Evolutionary conservation across 2,888 invertebrate genomes (phyloP), one percentile per base, ranked within the genome.

Genomic region (Drosophila seclusa): DNA sequence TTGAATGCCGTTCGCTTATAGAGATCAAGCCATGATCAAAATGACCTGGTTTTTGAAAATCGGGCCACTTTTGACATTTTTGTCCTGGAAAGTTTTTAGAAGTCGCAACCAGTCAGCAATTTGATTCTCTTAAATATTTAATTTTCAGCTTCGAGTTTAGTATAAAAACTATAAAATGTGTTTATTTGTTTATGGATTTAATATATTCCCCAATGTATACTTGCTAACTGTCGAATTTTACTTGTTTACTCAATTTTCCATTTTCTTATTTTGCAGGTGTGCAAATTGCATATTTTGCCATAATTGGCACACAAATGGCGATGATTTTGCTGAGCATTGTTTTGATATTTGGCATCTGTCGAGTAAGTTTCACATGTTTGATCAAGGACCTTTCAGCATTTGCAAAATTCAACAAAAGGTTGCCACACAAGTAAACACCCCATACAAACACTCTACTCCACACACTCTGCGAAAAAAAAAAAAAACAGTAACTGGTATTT

Each of bases 231-330:
- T 31, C 16, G 31, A n/a, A 36, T 40, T 57, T 24, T 48, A 50
- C 38, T 31, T 60, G 18, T 11, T 32, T 27, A 40, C 42, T 45
- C 24, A 45, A 45, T 8, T 50, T 64, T 54, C 32, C 24, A 94
- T 93, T 93, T 59, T 45, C 34, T 45, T 68, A 18, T 73, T 54
- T 95, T 95, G 55, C 95, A 96, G 96, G 96, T 94, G 96, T 96
- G 90, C 96, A 96, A 94, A 96, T 96, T 93, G 96, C 96, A 80
- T 96, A 96, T 93, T 94, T 96, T 87, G 96, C 96, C 87, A 96
- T 96, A 87, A 96, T 96, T 92, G 96, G 96, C 91, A 96, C 96
- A 55, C 96, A 96, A 93, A 95, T 96, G 94, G 96, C 96, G 89
- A 96, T 96, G 96, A 95, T 96, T 78, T 93, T 96, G 68, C 94